Conservation (phyloP, 2,113 vertebrate species). For the Gymnogyps californianus region DNA sequence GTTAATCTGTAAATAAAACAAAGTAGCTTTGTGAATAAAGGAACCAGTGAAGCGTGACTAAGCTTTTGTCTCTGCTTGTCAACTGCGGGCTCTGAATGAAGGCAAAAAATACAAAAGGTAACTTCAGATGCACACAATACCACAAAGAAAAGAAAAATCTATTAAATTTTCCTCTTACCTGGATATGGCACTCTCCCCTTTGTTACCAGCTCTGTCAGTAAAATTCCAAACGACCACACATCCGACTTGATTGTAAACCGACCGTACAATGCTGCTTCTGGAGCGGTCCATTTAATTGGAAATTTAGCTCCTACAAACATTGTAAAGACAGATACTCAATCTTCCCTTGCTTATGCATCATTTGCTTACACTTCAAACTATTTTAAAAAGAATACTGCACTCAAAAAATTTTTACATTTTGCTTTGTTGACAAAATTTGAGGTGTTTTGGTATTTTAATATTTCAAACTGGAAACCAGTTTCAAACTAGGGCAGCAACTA, state of each 20-base stretch:
- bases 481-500: background rate
- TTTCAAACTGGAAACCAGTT: background rate
- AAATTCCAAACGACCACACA: conserved; percentile 95
- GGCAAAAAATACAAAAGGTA: background rate
- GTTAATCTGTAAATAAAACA: background rate
- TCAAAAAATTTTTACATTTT: background rate
- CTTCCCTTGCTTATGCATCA: background rate
- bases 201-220: conserved; percentile 91
- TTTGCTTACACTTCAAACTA: background rate
- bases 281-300: conserved; percentile 96
- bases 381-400: background rate
- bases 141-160: background rate
- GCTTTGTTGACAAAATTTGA: background rate
- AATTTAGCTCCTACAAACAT: conserved; percentile 88
- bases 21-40: background rate
- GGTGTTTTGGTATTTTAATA: background rate
- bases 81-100: background rate
- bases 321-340: background rate
- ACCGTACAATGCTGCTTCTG: conserved; percentile 91
- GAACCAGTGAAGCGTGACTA: background rate
- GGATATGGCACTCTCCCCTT: conserved; percentile 96
- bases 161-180: conserved; percentile 72
- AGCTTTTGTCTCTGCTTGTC: background rate
- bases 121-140: background rate
- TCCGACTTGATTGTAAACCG: conserved; percentile 97